These are phyloP conservation scores for Phoxinus phoxinus DNA, from an alignment of 2,113 vertebrate species.

Conservation along the genomic window DNA sequence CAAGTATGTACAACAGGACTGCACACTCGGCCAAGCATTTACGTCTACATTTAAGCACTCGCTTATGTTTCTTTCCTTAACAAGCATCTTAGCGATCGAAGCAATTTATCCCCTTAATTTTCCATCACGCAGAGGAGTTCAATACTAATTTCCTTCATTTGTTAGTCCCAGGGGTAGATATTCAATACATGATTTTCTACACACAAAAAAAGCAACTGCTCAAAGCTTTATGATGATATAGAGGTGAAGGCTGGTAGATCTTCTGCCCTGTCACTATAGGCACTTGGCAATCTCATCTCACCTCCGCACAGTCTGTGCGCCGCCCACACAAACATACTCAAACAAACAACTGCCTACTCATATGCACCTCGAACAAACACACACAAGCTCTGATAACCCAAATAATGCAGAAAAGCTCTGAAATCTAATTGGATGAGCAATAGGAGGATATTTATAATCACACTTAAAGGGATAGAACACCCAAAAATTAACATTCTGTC, in stretches of 20 bases:
- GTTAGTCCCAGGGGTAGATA: conserved; percentile 22
- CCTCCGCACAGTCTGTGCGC: conserved; percentile 31
- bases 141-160: conserved; percentile 18
- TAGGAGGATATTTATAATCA: background rate
- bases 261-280: background rate
- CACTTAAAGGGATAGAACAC: background rate
- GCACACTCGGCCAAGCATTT: background rate
- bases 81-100: background rate
- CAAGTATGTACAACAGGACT: background rate
- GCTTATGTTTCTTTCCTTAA: background rate
- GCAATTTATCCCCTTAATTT: conserved; percentile 9
- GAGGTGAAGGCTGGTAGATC: background rate
- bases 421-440: background rate
- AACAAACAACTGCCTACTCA: conserved; percentile 1
- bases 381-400: background rate
- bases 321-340: conserved; percentile 19
- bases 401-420: background rate
- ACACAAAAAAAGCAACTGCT: background rate
- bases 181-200: background rate
- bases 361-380: background rate
- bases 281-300: background rate
- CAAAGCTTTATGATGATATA: background rate
- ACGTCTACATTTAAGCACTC: background rate
- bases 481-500: background rate
- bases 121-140: conserved; percentile 6